Percentiles rank a stretch among this genome's conserved stretches.
These are phyloP conservation scores for Spisula solida DNA, from an alignment of 2,888 invertebrate species.

Conservation along the genomic window DNA sequence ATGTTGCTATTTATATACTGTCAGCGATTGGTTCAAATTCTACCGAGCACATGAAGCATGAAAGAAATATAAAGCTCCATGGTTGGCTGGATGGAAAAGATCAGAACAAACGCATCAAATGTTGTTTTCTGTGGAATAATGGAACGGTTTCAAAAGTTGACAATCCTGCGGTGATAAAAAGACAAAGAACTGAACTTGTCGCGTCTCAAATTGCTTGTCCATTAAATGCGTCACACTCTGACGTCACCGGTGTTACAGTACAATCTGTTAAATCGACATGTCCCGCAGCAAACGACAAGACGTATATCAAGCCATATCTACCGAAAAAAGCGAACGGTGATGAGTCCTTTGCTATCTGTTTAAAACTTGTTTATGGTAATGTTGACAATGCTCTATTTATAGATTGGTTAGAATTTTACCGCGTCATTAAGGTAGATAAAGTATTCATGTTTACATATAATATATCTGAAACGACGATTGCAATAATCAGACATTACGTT, in stretches of 20 bases:
- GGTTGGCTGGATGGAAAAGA: neutral
- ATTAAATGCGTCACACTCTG: neutral
- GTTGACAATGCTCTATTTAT: conserved; percentile 26
- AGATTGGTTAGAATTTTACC: conserved; percentile 46
- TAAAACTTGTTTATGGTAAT: conserved; percentile 49
- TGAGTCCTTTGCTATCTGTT: conserved; percentile 43
- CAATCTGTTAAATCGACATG: conserved; percentile 3
- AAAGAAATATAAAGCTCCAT: neutral
- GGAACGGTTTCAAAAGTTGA: neutral
- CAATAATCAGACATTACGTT: conserved; percentile 28
- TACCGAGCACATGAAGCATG: neutral
- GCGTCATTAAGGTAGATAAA: conserved; percentile 36
- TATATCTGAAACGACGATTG: neutral
- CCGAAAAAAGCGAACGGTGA: neutral
- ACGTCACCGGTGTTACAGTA: conserved; percentile 22
- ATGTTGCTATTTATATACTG: conserved; percentile 20
- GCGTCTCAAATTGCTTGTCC: conserved; percentile 30
- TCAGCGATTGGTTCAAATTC: conserved; percentile 9
- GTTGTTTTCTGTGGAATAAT: conserved; percentile 15
- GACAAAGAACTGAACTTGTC: neutral
- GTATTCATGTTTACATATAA: conserved; percentile 46
- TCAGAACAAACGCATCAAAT: neutral
- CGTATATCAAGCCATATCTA: conserved; percentile 20
- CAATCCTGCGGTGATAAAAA: neutral
- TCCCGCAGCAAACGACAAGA: neutral